A percentile compares a stretch with the other conserved stretches of the same genome.
These are phyloP conservation scores for Nasua narica DNA, from an alignment of 2,797 vertebrate species.

Conservation along the genomic window DNA sequence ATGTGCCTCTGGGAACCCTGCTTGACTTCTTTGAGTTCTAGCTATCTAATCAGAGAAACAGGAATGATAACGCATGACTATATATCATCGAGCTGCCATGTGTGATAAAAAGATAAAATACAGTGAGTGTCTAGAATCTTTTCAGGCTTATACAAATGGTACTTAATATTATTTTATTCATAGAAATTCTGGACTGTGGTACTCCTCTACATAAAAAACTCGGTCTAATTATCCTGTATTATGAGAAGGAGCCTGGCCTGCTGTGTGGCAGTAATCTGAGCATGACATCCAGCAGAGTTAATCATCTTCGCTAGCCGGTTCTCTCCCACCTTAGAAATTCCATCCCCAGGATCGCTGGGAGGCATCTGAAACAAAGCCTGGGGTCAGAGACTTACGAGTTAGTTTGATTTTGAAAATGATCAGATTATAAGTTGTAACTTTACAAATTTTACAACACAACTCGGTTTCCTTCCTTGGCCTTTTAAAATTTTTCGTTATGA, in stretches of 20 bases:
- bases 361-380: not conserved
- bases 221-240: conserved; percentile 19
- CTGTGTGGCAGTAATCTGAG: conserved; percentile 31
- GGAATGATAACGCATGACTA: not conserved
- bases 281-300: not conserved
- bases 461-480: not conserved
- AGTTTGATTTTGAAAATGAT: not conserved
- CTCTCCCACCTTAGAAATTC: conserved; percentile 21
- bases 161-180: not conserved
- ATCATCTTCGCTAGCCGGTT: not conserved
- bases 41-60: not conserved
- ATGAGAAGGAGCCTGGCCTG: not conserved
- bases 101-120: not conserved
- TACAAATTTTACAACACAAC: not conserved
- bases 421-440: not conserved
- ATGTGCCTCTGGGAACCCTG: not conserved
- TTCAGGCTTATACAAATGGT: not conserved
- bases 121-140: not conserved
- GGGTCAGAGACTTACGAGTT: not conserved
- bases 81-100: not conserved
- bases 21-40: not conserved
- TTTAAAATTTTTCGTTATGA: not conserved
- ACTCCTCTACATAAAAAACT: not conserved
- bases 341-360: not conserved
- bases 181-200: not conserved